Base-by-base conservation (phyloP, 2,797 vertebrate genomes). In the Ispidina lecontei region DNA sequence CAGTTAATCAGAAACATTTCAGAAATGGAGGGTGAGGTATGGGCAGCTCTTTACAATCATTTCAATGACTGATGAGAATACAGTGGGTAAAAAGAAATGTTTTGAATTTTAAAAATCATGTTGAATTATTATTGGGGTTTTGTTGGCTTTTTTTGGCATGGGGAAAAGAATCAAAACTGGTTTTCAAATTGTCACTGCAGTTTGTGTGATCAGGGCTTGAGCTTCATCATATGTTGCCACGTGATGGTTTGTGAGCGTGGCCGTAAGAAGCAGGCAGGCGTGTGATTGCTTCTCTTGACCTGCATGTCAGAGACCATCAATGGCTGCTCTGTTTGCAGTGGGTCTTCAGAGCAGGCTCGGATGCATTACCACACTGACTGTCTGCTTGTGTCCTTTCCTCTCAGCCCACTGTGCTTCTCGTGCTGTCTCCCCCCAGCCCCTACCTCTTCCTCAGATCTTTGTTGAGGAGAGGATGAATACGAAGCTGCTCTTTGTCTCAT, bases 211-310 rank as follows among this genome's bases (percentile, higher is more conserved):
- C 29, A 52, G 56, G n/a, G 22, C 5, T 56, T 65, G 68, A 62
- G 35, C 77, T 91, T 74, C 39, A 60, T 93, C 93, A 90, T 71
- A 47, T 54, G 70, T 60, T 86, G 49, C 62, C 93, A 89, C 1
- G 14, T 92, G 95, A 82, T 82, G 46, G 65, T 90, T 81, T 2
- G 3, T 0, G 0, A 89, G 60, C 14, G 13, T 23, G 70, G 51
- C 51, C 22, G 0, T 49, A 84, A 93, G 69, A 59, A 51, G 64
- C 59, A 65, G 80, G 69, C 60, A 4, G 91, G 68, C 95, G 90
- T 87, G 74, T 95, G 95, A 95, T 91, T 76, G 10, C 35, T 84
- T 90, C 90, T 74, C 9, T 47, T 95, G 94, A 91, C 91, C 90
- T 69, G 23, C 43, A 59, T 79, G 58, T 84, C 90, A 65, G 14